Evolutionary conservation across 2,797 vertebrate species (phyloP).

Genomic region (Acrossocheilus fasciatus): DNA sequence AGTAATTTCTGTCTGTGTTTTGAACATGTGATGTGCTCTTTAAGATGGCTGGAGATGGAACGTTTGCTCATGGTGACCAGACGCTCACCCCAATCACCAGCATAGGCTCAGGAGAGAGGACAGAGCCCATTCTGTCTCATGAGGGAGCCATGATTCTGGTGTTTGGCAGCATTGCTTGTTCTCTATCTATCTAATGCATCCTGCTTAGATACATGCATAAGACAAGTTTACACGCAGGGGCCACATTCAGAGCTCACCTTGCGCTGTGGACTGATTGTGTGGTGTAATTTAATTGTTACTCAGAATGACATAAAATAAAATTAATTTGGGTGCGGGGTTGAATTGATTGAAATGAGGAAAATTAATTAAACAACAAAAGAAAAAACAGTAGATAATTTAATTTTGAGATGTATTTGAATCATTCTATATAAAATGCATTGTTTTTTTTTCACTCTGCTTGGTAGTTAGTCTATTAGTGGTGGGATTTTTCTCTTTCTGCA

Average conservation of each 20-base stretch:
- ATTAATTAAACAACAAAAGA: neutral
- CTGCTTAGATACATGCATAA: neutral
- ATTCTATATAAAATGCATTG: neutral
- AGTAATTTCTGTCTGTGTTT: slow-evolving; percentile 29
- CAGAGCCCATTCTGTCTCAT: neutral
- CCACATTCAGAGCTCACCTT: neutral
- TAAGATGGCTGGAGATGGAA: slow-evolving; percentile 7
- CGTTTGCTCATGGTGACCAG: slow-evolving; percentile 38
- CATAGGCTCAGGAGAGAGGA: neutral
- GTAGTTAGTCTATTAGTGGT: neutral
- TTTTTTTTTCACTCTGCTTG: neutral
- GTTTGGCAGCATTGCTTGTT: neutral
- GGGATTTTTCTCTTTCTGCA: neutral
- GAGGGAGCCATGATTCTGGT: neutral
- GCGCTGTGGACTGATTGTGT: neutral
- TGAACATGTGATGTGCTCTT: slow-evolving; percentile 46
- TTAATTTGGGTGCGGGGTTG: too few species aligned
- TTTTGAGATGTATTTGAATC: neutral
- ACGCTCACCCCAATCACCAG: slow-evolving; percentile 43
- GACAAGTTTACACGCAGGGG: neutral
- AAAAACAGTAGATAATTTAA: neutral
- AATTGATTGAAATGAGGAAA: too few species aligned
- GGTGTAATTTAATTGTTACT: neutral
- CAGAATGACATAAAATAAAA: neutral
- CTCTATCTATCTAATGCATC: neutral